Percentiles rank a stretch among this genome's conserved stretches.
These are phyloP conservation scores for Drosophila anceps DNA, from an alignment of 2,888 invertebrate genomes.

Conservation along the genomic window DNA sequence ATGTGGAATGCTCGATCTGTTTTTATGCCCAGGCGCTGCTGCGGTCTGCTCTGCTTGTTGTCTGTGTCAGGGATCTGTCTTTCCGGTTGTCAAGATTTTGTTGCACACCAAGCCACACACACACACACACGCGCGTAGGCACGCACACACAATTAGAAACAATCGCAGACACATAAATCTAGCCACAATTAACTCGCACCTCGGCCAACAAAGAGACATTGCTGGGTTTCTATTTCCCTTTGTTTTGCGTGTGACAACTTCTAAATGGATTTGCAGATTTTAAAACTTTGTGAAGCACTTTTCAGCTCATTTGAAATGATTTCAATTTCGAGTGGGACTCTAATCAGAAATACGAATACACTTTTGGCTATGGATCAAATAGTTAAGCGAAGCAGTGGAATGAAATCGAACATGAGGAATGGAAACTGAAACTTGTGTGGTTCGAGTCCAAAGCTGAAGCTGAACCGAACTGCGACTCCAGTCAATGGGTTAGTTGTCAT, in stretches of 20 bases:
- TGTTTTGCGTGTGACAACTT: neutral
- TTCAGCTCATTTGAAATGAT: neutral
- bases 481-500: neutral
- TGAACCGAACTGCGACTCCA: neutral
- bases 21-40: neutral
- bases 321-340: too few species aligned
- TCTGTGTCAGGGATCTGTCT: slow-evolving; percentile 24
- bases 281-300: neutral
- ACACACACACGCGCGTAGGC: slow-evolving; percentile 4
- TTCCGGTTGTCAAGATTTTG: slow-evolving; percentile 14
- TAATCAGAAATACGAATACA: too few species aligned
- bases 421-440: too few species aligned
- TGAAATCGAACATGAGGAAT: too few species aligned
- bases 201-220: neutral
- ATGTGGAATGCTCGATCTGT: slow-evolving; percentile 34
- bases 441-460: too few species aligned
- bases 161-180: slow-evolving; percentile 46
- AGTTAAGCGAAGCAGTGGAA: too few species aligned
- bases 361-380: too few species aligned
- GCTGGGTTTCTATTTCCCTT: neutral
- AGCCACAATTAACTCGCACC: slow-evolving; percentile 43
- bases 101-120: neutral
- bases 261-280: slow-evolving; percentile 4
- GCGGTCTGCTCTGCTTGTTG: slow-evolving; percentile 9
- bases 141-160: slow-evolving; percentile 38